phyloP scores from a whole-genome alignment of 1,140 invertebrate genomes.

The Orchesella cincta region DNA sequence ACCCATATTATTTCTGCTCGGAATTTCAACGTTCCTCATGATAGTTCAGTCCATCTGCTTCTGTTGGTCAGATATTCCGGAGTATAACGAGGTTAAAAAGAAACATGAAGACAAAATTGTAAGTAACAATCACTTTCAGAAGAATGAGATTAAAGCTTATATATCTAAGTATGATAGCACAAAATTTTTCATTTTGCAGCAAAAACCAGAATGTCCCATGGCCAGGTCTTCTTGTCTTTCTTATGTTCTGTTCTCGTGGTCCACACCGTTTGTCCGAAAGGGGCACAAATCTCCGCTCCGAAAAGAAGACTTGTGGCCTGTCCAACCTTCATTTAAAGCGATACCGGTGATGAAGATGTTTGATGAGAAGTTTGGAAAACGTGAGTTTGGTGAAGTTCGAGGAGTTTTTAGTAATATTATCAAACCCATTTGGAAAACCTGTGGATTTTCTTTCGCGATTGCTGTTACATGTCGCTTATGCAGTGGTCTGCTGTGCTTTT shows the following conservation, averaged over 20 bases:
- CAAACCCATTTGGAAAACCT: not conserved
- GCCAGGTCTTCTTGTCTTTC: not conserved
- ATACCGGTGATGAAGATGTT: not conserved
- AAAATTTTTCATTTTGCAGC: not conserved
- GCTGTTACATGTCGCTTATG: not conserved
- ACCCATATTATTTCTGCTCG: not conserved
- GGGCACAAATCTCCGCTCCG: not conserved
- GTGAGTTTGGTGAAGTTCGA: not conserved
- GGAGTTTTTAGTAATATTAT: not conserved
- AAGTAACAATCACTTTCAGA: no score
- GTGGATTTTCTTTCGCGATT: not conserved
- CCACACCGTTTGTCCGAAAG: not conserved
- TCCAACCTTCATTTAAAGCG: not conserved
- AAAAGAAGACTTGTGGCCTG: not conserved
- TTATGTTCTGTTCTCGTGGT: conserved; percentile 5
- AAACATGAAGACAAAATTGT: not conserved
- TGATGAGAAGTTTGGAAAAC: not conserved
- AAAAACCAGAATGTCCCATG: conserved; percentile 6
- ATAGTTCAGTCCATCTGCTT: not conserved
- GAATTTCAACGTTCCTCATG: not conserved
- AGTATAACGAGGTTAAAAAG: no score
- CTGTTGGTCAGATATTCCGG: conserved; percentile 15
- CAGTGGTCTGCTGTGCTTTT: not conserved
- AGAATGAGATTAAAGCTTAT: no score
- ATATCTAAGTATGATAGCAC: no score